Base-by-base conservation (phyloP, 2,797 vertebrate genomes). In the Stomatorhinus walkeri region DNA sequence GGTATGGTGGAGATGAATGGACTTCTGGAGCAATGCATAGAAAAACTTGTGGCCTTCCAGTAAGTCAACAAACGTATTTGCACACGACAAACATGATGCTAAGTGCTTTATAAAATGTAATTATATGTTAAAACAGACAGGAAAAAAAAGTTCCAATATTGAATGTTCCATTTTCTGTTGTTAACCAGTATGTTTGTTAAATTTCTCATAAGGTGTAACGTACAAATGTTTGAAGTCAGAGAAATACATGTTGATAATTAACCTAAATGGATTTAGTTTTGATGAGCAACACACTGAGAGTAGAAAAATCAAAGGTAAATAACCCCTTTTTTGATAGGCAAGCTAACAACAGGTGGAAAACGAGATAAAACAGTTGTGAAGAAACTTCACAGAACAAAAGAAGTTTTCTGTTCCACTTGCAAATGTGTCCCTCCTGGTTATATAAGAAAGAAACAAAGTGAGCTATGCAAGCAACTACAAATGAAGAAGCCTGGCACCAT, bases 41-140 rank as follows among this genome's bases (percentile, higher is more conserved):
- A 19, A 28, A 87, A 40, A 59, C 14, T 87, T 40, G 22, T 22
- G 46, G 9, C 81, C 14, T 86, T 87, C 86, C 86, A 68, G 36
- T 14, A 56, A 87, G 56, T 64, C 19, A 61, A 87, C 19, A 16
- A 68, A 64, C 28, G 22, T 95, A 94, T 96, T 97, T 96, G 92
- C 94, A 95, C 94, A 93, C 92, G 92, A 93, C 94, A 96, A 94
- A 96, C 92, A 95, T 90, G 92, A 93, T 93, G 92, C 93, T 92
- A 90, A 93, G 93, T 93, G 92, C 93, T 92, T 92, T 92, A 93
- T 92, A 93, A 93, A 94, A 94, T 92, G 93, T 94, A 94, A 95
- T 96, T 92, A 94, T 9, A 93, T 91, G 90, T 91, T 94, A 91
- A 92, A 94, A 93, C 95, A 93, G 91, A 92, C 91, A 92, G 91